Conservation (phyloP, 2,113 vertebrate species). For the Apodemus speciosus region DNA sequence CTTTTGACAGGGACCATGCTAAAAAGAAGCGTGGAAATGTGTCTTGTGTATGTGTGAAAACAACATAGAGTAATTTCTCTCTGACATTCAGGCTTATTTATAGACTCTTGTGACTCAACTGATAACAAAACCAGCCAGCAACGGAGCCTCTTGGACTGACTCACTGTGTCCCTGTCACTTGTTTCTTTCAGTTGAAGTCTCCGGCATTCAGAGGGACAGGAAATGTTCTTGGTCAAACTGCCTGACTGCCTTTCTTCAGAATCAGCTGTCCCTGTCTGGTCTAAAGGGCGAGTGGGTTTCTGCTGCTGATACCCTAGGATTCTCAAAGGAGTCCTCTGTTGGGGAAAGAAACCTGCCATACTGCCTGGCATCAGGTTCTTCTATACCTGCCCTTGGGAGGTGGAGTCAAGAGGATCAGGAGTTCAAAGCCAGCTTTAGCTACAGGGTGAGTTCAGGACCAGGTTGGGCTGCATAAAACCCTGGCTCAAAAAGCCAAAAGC, state of each 20-base stretch:
- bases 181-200: background rate
- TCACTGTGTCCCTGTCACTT: background rate
- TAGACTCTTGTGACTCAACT: constrained; percentile 60
- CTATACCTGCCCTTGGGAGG: background rate
- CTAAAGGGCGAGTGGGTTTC: constrained; percentile 18
- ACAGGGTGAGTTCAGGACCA: background rate
- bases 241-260: constrained; percentile 4
- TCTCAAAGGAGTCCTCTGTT: background rate
- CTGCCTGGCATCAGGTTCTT: background rate
- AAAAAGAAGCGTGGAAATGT: constrained; percentile 55
- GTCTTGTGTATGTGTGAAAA: background rate
- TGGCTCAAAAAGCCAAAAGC: background rate
- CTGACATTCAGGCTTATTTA: constrained; percentile 64
- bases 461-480: background rate
- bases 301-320: background rate
- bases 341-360: background rate
- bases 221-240: constrained; percentile 28
- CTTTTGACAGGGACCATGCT: background rate
- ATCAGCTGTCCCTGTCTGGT: background rate
- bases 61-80: constrained; percentile 62
- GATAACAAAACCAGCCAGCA: constrained; percentile 48
- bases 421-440: background rate
- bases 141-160: constrained; percentile 8
- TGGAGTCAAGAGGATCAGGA: background rate
- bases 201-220: background rate